Base-by-base conservation (phyloP, 2,888 invertebrate genomes). In the Pristionchus entomophagus region DNA sequence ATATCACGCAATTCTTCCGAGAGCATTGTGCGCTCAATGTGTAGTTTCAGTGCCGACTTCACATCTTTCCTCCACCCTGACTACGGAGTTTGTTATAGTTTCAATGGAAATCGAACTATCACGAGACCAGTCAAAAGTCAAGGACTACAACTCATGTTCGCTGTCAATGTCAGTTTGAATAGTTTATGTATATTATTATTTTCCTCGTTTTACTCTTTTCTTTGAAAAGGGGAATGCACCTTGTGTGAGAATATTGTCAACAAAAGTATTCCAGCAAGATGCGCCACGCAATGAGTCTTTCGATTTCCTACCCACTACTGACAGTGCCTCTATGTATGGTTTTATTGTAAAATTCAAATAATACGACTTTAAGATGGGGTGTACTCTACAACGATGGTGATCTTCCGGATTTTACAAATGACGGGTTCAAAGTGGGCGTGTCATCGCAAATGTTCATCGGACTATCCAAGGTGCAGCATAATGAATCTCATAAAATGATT, bases 11-110 rank as follows among this genome's bases (percentile, higher is more conserved):
- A n/a, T 59, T 51, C 51, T 51, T 51, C 51, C 51, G 51, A 51
- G 51, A 51, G 19, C 2, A 19, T 51, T 51, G 51, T 6, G 19
- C 51, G 1, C 2, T 10, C 2, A 56, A 56, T 56, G 26, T 14
- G 8, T 17, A 10, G 1, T 32, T 35, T 0, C 35, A 80, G 80
- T 8, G 22, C 53, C 35, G 51, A 80, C n/a, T 80, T 80, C 53
- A 53, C 80, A 0, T 12, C 51, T 6, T 80, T 80, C 53, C 80
- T 80, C 35, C 80, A 80, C 22, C 51, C 80, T 2, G 80, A 80
- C 35, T 80, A 80, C 53, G 32, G 32, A 10, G 53, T 80, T 19
- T 80, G 80, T 53, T 80, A 5, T 22, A 32, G 53, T 4, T 80
- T 80, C 53, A 53, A 29, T 45, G 32, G 32, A 22, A 35, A 35